These are phyloP conservation scores for Menidia menidia DNA, from an alignment of 2,797 vertebrate genomes.

Conservation along the genomic window DNA sequence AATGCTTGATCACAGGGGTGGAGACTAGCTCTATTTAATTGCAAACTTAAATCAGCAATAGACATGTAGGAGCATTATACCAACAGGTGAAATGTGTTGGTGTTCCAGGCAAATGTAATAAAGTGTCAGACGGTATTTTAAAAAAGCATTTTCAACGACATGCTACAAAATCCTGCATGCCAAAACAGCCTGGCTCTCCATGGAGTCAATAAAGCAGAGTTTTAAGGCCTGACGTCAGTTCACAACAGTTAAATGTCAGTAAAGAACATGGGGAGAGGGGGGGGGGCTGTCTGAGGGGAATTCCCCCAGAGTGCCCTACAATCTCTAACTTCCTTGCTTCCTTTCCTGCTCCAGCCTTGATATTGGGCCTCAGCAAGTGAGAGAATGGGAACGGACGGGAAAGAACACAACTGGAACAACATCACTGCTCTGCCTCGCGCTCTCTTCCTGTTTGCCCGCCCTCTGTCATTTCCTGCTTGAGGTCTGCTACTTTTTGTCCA, in stretches of 20 bases:
- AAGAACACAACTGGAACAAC: constrained; percentile 70
- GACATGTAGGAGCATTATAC: constrained; percentile 37
- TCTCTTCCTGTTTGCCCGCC: constrained; percentile 70
- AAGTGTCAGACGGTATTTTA: neutral
- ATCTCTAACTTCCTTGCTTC: constrained; percentile 32
- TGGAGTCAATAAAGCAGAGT: constrained; percentile 30
- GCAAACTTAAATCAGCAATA: constrained; percentile 31
- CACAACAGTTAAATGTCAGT: constrained; percentile 13
- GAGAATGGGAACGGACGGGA: constrained; percentile 61
- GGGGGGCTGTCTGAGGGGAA: too few relatives aligned
- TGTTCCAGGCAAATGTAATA: neutral
- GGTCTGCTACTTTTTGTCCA: constrained; percentile 53
- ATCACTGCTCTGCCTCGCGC: constrained; percentile 42
- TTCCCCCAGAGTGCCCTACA: constrained; percentile 41
- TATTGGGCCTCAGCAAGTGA: constrained; percentile 24
- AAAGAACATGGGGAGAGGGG: constrained; percentile 1
- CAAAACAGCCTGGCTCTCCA: neutral
- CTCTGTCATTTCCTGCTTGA: constrained; percentile 70
- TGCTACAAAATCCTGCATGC: neutral
- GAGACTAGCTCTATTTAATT: neutral
- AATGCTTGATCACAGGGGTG: neutral
- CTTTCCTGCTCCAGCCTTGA: constrained; percentile 40
- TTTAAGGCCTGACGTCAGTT: constrained; percentile 22
- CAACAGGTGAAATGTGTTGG: constrained; percentile 28
- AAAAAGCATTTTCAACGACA: constrained; percentile 3